phyloP scores from a whole-genome alignment of 2,888 invertebrate genomes.

The Erynnis tages region DNA sequence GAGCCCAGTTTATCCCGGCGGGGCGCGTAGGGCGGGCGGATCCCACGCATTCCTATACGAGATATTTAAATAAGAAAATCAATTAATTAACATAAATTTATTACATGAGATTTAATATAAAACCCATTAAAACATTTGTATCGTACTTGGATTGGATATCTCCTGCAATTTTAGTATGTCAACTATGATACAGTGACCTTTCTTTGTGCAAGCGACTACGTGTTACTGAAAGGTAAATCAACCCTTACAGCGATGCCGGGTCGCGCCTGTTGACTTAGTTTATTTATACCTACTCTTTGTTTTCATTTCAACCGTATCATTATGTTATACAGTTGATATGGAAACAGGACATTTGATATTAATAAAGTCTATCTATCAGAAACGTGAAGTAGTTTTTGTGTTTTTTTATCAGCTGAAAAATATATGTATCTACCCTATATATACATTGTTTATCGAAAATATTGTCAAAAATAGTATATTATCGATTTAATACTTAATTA shows the following conservation, averaged over 20 bases:
- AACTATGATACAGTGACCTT: conserved; percentile 39
- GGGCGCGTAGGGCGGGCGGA: conserved; percentile 47
- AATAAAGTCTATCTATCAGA: too few species aligned
- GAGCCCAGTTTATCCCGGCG: conserved; percentile 41
- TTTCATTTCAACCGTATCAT: background rate
- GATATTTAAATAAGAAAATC: conserved; percentile 1
- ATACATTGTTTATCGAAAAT: too few species aligned
- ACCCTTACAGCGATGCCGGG: conserved; percentile 15
- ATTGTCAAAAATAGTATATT: too few species aligned
- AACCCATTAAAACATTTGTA: background rate
- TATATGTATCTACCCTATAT: too few species aligned
- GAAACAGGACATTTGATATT: too few species aligned
- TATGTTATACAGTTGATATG: too few species aligned
- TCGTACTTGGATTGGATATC: background rate
- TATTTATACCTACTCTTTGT: conserved; percentile 3
- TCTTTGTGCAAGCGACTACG: conserved; percentile 42
- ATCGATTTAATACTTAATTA: too few species aligned
- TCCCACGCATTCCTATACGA: conserved; percentile 11
- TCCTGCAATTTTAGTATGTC: conserved; percentile 1
- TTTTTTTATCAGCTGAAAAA: too few species aligned
- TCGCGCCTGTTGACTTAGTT: conserved; percentile 24
- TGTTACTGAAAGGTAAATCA: conserved; percentile 22
- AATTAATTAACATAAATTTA: conserved; percentile 11
- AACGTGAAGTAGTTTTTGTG: too few species aligned
- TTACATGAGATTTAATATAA: background rate